Evolutionary conservation across 2,888 invertebrate genomes (phyloP), one percentile per base, ranked within the genome.

Genomic region (Heterodera filipjevi): DNA sequence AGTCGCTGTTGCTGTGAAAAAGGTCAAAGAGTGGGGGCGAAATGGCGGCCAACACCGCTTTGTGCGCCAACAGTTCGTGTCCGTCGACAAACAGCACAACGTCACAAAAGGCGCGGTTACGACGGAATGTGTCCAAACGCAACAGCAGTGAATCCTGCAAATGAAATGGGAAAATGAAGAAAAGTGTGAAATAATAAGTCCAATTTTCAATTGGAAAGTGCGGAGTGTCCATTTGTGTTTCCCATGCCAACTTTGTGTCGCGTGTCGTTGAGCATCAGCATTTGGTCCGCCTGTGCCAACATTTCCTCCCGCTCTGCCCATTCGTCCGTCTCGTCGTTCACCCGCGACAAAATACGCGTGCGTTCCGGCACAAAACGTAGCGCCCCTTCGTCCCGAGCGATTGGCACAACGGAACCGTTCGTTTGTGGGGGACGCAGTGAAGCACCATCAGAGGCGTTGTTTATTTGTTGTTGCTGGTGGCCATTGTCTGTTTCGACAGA

Each of bases 81-180:
- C 92, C 93, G 71, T 92, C 93, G 85, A 93, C 94, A 90, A 94
- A 93, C 86, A 95, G 92, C 87, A 93, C 92, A 85, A 94, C 94
- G 91, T 95, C 95, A 91, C 94, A 95, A 90, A 95, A 94, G 89
- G 94, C 93, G 79, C 93, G 92, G 90, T 94, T 93, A 90, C 89
- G 87, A 19, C 90, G 89, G 82, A 91, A 88, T 27, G 89, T 89
- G 81, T 89, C 89, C 76, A 91, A 84, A 16, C 87, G 85, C 19
- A 83, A 82, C 72, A 91, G 84, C 35, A 90, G 79, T 5, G 85
- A 84, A 68, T 82, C 83, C 85, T 86, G 82, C 14, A n/a, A 35
- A 49, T 14, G 16, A 49, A 49, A 49, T 49, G 49, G 46, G 49
- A 27, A 32, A n/a, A 70, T 32, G 22, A 14, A 71, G 3, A n/a